These are phyloP conservation scores for Agriotes lineatus DNA, from an alignment of 2,888 invertebrate species.

Conservation along the genomic window DNA sequence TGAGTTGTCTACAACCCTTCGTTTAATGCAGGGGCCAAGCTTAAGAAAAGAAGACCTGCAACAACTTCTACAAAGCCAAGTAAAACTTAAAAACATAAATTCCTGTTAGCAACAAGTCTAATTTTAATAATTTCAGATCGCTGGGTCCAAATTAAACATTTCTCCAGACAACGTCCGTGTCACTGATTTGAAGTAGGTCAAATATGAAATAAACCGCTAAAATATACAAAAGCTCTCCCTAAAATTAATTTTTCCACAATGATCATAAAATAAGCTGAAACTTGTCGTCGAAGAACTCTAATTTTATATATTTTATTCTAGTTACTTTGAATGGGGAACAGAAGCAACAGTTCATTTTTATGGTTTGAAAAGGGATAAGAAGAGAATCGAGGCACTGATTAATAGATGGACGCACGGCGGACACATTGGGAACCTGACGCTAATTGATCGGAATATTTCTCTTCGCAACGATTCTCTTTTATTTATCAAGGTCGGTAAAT, in stretches of 20 bases:
- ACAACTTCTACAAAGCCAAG: conserved; percentile 27
- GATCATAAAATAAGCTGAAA: too few species aligned
- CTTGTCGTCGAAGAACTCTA: too few species aligned
- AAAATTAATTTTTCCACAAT: too few species aligned
- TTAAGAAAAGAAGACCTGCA: conserved; percentile 30
- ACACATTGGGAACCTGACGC: conserved; percentile 71
- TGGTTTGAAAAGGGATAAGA: conserved; percentile 69
- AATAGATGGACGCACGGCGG: conserved; percentile 73
- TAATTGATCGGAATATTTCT: conserved; percentile 76
- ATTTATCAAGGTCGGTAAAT: conserved; percentile 79
- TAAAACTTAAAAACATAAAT: neutral
- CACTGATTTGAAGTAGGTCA: conserved; percentile 24
- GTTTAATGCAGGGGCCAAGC: conserved; percentile 38
- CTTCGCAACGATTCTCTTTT: conserved; percentile 81
- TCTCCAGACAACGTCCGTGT: conserved; percentile 20
- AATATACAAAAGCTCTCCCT: too few species aligned
- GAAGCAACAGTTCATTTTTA: conserved; percentile 70
- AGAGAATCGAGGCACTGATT: conserved; percentile 69
- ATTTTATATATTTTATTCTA: conserved; percentile 42
- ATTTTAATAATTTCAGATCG: conserved; percentile 9
- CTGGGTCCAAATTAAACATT: conserved; percentile 6
- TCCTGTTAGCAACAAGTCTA: too few species aligned
- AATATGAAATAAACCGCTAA: too few species aligned
- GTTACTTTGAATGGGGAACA: conserved; percentile 63
- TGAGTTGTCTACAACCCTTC: conserved; percentile 31